A percentile compares a stretch with the other conserved stretches of the same genome.
Conservation (phyloP, 2,797 vertebrate species). For the Capromys pilorides region DNA sequence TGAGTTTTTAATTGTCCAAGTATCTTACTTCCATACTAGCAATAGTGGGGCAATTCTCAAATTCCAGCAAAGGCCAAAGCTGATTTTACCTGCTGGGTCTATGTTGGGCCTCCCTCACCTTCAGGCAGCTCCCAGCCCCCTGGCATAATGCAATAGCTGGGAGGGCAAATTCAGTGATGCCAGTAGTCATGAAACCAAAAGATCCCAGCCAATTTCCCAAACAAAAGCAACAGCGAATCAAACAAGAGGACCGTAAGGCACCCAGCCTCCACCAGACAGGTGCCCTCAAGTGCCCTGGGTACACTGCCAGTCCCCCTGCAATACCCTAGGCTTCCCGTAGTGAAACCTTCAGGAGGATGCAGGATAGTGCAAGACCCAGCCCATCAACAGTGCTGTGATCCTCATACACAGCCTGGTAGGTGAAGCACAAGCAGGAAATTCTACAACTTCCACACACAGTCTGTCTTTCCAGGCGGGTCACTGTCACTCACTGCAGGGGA, state of each 20-base stretch:
- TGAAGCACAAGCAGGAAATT: background rate
- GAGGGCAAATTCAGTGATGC: background rate
- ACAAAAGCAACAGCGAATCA: background rate
- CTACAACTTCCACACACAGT: background rate
- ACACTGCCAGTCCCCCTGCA: background rate
- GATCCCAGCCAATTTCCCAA: background rate
- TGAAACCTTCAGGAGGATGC: background rate
- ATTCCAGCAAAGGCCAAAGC: background rate
- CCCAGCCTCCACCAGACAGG: background rate
- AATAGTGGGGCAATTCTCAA: background rate
- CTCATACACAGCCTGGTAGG: background rate
- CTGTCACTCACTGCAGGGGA: background rate
- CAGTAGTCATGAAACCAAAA: background rate
- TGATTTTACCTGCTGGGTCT: background rate
- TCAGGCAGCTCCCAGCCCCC: background rate
- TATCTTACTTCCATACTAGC: background rate
- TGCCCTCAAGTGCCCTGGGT: background rate
- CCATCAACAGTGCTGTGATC: background rate
- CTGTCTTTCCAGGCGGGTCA: background rate
- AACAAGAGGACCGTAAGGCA: background rate
- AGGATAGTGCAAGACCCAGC: background rate
- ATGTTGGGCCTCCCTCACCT: background rate
- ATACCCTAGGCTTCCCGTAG: background rate
- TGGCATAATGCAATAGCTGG: background rate
- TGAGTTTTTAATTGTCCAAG: background rate